phyloP scores from a whole-genome alignment of 23 tunicate species.

The Phallusia fumigata region DNA sequence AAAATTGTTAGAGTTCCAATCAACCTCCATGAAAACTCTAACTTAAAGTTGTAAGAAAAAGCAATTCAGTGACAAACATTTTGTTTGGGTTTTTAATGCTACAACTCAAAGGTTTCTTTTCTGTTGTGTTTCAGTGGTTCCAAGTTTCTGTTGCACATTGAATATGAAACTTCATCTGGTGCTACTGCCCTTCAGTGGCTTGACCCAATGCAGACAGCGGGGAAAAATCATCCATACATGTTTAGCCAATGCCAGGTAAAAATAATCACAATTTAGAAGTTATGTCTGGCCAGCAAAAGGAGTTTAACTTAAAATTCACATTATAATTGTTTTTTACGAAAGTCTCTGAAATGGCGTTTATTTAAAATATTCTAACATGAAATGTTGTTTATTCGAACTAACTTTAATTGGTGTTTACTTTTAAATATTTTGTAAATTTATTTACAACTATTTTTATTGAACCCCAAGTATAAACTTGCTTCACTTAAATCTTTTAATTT shows the following conservation, averaged over 20 bases:
- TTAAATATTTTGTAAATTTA: neutral
- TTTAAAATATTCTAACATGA: too few relatives aligned
- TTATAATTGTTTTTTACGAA: too few relatives aligned
- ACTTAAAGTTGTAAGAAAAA: too few relatives aligned
- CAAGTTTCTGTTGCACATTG: slow-evolving; percentile 37
- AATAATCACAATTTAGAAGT: neutral
- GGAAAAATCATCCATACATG: slow-evolving; percentile 88
- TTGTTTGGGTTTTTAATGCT: too few relatives aligned
- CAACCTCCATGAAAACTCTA: too few relatives aligned
- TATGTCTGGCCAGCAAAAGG: neutral
- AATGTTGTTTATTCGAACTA: too few relatives aligned
- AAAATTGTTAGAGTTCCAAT: too few relatives aligned
- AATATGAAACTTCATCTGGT: slow-evolving; percentile 66
- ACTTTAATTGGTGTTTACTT: too few relatives aligned
- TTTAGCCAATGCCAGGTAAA: slow-evolving; percentile 97
- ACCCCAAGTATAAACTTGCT: neutral
- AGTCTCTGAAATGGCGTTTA: too few relatives aligned
- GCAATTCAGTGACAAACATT: too few relatives aligned
- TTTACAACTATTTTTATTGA: neutral
- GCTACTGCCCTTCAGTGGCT: slow-evolving; percentile 96
- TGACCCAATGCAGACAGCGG: slow-evolving; percentile 83
- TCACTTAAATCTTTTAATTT: too few relatives aligned
- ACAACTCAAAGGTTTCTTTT: neutral
- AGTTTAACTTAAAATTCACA: neutral
- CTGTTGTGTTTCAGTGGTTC: slow-evolving; percentile 24